Evolutionary conservation across 2,888 invertebrate species (phyloP).

Genomic region (Coremacera marginata): DNA sequence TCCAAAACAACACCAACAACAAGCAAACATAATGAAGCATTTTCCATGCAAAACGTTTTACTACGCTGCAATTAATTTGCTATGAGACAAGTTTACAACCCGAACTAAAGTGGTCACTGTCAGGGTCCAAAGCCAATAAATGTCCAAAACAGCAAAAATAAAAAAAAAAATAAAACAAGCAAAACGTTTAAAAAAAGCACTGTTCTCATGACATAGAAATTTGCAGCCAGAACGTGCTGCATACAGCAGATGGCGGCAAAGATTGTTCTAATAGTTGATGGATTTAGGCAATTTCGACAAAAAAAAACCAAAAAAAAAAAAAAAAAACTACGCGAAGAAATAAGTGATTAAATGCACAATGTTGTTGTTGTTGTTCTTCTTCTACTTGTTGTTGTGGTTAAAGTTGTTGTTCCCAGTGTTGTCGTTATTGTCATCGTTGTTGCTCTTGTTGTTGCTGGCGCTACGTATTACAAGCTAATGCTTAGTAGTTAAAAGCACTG

Average conservation of each 20-base stretch:
- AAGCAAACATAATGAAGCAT: no score
- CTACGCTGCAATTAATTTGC: conserved; percentile 27
- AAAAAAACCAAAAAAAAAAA: no score
- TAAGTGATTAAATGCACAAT: conserved; percentile 7
- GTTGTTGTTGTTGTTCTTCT: conserved; percentile 13
- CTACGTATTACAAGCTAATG: not conserved
- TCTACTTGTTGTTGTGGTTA: not conserved
- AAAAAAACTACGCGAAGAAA: not conserved
- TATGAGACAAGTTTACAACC: conserved; percentile 23
- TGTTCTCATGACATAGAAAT: not conserved
- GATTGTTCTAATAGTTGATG: conserved; percentile 31
- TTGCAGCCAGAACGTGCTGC: not conserved
- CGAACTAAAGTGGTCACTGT: conserved; percentile 24
- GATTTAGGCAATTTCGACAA: conserved; percentile 24
- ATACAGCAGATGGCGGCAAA: not conserved
- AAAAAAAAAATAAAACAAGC: not conserved
- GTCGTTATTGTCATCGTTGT: not conserved
- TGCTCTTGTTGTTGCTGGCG: not conserved
- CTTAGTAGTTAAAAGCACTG: not conserved
- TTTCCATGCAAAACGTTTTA: not conserved
- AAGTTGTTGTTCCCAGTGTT: conserved; percentile 5
- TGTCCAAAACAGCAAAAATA: not conserved
- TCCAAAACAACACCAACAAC: not conserved
- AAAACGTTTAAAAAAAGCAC: not conserved
- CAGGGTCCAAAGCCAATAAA: not conserved